Base-by-base conservation (phyloP, 2,888 invertebrate genomes). In the Drosophila lacicola region DNA sequence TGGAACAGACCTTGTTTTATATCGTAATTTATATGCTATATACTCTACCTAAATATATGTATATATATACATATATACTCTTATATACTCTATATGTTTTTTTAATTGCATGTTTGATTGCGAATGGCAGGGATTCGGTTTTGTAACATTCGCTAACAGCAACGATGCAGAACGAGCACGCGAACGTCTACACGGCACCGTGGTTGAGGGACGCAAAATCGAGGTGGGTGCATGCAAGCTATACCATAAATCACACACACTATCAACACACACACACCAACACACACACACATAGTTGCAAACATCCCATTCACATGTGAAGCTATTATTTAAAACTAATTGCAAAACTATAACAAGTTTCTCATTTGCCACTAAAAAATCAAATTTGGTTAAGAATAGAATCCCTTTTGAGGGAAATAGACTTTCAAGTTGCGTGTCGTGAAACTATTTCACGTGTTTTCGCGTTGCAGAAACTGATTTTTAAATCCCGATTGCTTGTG, bases 111-210 rank as follows among this genome's bases (percentile, higher is more conserved):
- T 87, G 87, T 87, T 87, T 87, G 90, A 90, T 87, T 87, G 87
- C 87, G 87, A 87, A 90, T 90, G 86, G 84, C 97, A 99, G 99
- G 99, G 99, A 96, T 99, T 99, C 97, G 99, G 99, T 97, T 99
- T 99, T 97, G 99, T 99, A 96, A 99, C 99, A 96, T 99, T 99
- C 98, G 98, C 98, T 96, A 98, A 98, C 97, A 98, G 98, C 96
- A 97, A 97, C 95, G 99, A 99, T 96, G 99, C 99, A 95, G 99
- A 99, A 96, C 97, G 98, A 96, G 99, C 99, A 97, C 98, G 99
- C 96, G 98, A 98, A 96, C 98, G 98, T 96, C 97, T 99, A 95
- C 99, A 99, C 96, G 99, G 99, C 96, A 98, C 98, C 95, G 98
- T 99, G 97, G 98, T 99, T 96, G 99, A 99, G 97, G 99, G 99